Base-by-base conservation (phyloP, 2,888 invertebrate genomes). In the Alloscopus bannaensis region DNA sequence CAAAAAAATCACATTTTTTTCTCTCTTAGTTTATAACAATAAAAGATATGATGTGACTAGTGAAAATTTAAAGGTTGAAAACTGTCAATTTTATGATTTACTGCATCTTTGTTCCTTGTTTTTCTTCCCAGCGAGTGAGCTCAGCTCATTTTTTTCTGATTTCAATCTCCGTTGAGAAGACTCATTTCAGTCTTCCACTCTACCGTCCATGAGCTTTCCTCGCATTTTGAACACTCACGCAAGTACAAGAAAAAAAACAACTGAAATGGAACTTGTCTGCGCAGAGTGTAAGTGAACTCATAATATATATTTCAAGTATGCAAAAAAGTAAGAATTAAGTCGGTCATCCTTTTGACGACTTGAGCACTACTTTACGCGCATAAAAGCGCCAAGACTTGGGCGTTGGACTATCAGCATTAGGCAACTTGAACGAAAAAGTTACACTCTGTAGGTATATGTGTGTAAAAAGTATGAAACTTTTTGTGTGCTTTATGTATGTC, bases 31-130 rank as follows among this genome's bases (percentile, higher is more conserved):
- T 36, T 36, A 13, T 36, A 8, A 36, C 13, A 36, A 36, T 36
- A 8, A 55, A 3, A 47, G 2, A 55, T 47, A 47, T 47, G 47
- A 20, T 22, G 8, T 26, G 26, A 20, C 55, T 26, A 55, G 55
- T 55, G 55, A 55, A 55, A 55, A 55, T n/a, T 26, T 64, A 28
- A 64, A 64, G 55, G 72, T 42, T 64, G 55, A 55, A 72, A 66
- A 47, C 73, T 73, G 73, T 73, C 73, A 73, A 73, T 73, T 66
- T 59, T 36, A 73, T 59, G 73, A 73, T 73, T 73, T 73, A 73
- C 65, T 45, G 42, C 42, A 18, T 65, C 57, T 65, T 64, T 72
- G 55, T 72, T 72, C 20, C 42, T 18, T 45, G 18, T 55, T 40
- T n/a, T 64, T 64, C 28, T 72, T 55, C 55, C 45, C 62, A 60